Conservation (phyloP, 2,113 vertebrate species). For the Vombatus ursinus region DNA sequence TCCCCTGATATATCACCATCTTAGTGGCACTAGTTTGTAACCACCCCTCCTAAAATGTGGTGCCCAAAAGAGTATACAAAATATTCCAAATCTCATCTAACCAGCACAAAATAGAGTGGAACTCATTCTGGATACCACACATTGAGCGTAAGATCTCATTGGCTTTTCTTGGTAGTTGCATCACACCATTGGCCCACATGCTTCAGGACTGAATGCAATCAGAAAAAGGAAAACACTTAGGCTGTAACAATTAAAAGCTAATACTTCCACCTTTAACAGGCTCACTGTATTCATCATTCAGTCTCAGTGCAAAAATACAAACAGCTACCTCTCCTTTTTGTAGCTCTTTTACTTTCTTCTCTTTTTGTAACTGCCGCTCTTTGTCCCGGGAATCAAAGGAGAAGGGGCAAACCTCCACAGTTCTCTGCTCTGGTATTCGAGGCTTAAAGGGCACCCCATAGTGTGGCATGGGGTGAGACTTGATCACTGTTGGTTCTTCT, state of each 20-base stretch:
- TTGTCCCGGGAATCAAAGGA: conserved; percentile 94
- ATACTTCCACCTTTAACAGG: neutral
- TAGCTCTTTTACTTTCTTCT: conserved; percentile 90
- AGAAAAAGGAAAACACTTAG: neutral
- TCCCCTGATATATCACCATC: neutral
- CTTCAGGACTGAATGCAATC: neutral
- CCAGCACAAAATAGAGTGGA: neutral
- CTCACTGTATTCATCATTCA: neutral
- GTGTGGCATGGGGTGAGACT: conserved; percentile 89
- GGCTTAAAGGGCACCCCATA: conserved; percentile 94
- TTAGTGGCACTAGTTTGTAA: neutral
- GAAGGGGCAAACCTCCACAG: conserved; percentile 92
- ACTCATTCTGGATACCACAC: neutral
- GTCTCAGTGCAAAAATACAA: conserved; percentile 3
- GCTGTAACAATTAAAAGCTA: neutral
- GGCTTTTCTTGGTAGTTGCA: neutral
- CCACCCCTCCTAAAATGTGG: neutral
- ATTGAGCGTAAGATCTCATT: neutral
- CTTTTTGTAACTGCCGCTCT: conserved; percentile 89
- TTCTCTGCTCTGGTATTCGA: conserved; percentile 84
- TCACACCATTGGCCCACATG: neutral
- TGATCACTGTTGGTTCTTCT: conserved; percentile 84
- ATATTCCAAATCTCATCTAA: neutral
- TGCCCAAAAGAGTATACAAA: neutral
- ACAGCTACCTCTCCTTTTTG: conserved; percentile 90